These are phyloP conservation scores for Nasonia oneida DNA, from an alignment of 2,888 invertebrate species.

Conservation along the genomic window DNA sequence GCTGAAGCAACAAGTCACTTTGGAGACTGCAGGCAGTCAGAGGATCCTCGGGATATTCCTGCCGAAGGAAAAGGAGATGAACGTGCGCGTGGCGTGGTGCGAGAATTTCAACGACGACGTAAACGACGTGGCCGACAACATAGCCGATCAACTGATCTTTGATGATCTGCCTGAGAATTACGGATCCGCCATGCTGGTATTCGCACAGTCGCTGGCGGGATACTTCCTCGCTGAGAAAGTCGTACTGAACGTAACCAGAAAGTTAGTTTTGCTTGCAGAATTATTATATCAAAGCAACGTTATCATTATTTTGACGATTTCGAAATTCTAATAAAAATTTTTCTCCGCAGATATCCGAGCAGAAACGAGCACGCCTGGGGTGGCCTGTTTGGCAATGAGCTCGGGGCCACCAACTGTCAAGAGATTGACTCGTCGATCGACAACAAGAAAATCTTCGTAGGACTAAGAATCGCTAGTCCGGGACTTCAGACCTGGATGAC, in stretches of 20 bases:
- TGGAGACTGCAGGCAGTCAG: neutral
- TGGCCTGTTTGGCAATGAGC: neutral
- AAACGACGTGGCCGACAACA: neutral
- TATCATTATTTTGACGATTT: neutral
- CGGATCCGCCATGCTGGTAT: neutral
- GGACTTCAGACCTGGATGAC: neutral
- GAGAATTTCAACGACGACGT: neutral
- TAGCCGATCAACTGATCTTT: neutral
- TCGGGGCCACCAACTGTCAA: neutral
- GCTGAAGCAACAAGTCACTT: neutral
- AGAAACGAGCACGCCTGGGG: neutral
- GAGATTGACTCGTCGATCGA: neutral
- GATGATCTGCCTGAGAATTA: neutral
- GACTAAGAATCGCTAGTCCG: neutral
- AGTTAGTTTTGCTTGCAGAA: neutral
- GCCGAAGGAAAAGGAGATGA: neutral
- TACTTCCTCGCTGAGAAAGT: neutral
- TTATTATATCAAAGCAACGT: neutral
- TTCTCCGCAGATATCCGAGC: neutral
- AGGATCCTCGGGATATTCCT: neutral
- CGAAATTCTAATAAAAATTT: too few species aligned
- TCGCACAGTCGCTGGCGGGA: neutral
- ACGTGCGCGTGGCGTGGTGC: neutral
- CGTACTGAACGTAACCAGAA: neutral
- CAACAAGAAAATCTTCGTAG: neutral